Evolutionary conservation across 2,113 vertebrate genomes (phyloP).

Genomic region (Tyto alba): DNA sequence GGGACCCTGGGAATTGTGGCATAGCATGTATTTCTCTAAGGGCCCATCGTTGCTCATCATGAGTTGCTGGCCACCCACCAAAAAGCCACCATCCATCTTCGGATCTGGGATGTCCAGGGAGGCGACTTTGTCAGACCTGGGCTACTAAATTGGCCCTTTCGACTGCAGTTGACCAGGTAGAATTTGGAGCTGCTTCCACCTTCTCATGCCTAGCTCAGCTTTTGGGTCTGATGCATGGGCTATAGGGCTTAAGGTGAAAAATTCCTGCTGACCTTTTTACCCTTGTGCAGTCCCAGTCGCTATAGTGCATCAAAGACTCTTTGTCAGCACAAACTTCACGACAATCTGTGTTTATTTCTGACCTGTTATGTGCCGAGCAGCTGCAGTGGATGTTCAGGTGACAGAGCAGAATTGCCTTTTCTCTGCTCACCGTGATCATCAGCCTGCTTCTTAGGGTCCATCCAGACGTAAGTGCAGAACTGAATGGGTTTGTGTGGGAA

Average conservation of each 20-base stretch:
- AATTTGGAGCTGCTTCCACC: neutral
- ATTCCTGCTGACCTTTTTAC: neutral
- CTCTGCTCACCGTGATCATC: accelerated
- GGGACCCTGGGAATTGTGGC: accelerated
- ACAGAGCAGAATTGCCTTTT: neutral
- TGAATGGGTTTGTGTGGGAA: neutral
- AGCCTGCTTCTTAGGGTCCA: neutral
- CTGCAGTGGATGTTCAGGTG: neutral
- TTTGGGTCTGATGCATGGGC: neutral
- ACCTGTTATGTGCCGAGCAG: neutral
- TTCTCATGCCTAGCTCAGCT: neutral
- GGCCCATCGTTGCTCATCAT: accelerated
- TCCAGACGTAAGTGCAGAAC: neutral
- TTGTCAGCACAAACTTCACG: neutral
- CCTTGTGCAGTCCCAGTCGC: neutral
- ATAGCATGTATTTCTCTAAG: neutral
- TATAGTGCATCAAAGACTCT: neutral
- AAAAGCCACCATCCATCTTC: neutral
- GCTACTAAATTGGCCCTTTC: neutral
- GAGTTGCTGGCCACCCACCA: neutral
- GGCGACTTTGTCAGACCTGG: neutral
- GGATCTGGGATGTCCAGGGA: neutral
- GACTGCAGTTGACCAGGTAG: neutral
- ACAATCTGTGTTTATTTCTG: neutral
- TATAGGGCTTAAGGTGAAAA: neutral